phyloP scores from a whole-genome alignment of 2,113 vertebrate genomes.

The Zootoca vivipara region DNA sequence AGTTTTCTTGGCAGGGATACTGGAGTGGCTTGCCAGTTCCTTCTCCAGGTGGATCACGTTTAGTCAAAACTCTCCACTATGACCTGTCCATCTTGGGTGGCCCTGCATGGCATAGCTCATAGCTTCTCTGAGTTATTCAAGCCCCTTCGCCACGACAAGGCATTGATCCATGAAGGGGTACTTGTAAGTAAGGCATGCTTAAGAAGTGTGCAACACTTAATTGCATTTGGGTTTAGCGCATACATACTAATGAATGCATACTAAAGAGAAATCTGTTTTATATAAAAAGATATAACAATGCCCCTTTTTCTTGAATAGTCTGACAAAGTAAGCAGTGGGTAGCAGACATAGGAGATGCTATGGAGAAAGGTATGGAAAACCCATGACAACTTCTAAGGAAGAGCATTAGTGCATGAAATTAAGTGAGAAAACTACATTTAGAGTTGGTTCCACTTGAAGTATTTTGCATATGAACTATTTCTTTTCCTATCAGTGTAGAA shows the following conservation, averaged over 20 bases:
- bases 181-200: background rate
- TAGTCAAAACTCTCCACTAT: no score
- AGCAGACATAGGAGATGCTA: background rate
- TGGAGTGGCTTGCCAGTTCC: no score
- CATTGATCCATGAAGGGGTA: no score
- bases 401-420: slow-evolving; percentile 53
- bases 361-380: slow-evolving; percentile 25
- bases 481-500: slow-evolving; percentile 11
- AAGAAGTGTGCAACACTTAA: background rate
- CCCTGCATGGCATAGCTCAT: no score
- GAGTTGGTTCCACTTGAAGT: slow-evolving; percentile 46
- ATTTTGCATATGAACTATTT: slow-evolving; percentile 8
- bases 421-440: slow-evolving; percentile 34
- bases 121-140: no score
- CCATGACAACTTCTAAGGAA: slow-evolving; percentile 11
- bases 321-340: background rate
- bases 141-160: no score
- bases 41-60: no score
- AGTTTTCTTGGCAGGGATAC: no score
- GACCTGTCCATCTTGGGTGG: no score
- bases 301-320: background rate
- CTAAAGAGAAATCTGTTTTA: background rate
- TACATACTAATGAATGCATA: background rate
- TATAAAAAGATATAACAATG: background rate
- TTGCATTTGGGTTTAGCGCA: background rate